Conservation (phyloP, 1,140 invertebrate genomes). For the Lysiphlebus fabarum region DNA sequence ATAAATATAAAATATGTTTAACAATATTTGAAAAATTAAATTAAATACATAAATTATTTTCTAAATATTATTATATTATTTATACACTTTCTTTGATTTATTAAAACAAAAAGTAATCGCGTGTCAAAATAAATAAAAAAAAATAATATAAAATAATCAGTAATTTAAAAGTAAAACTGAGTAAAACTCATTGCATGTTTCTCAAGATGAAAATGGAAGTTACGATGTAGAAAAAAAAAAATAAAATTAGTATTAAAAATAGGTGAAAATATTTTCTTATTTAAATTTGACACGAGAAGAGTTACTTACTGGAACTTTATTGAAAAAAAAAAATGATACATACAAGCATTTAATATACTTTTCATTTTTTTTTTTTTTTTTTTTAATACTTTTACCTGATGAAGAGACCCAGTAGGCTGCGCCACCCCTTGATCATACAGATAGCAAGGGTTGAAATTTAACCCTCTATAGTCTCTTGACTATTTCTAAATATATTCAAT, state of each 20-base stretch:
- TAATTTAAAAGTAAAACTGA: no score
- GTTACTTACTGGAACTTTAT: background rate
- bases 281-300: conserved; percentile 9
- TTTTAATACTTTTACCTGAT: conserved; percentile 10
- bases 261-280: conserved; percentile 15
- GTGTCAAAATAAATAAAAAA: background rate
- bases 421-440: conserved; percentile 38
- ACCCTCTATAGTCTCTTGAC: conserved; percentile 20
- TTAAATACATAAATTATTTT: no score
- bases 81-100: conserved; percentile 21
- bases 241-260: conserved; percentile 18
- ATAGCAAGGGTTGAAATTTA: conserved; percentile 53
- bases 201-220: background rate
- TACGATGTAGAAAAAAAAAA: no score
- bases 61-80: background rate
- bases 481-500: conserved; percentile 15
- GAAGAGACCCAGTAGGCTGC: conserved; percentile 19
- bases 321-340: background rate
- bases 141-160: conserved; percentile 16
- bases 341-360: background rate
- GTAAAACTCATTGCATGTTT: conserved; percentile 20
- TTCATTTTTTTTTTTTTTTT: background rate
- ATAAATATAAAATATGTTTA: no score
- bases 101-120: conserved; percentile 13
- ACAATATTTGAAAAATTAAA: no score